These are phyloP conservation scores for Perca schrenkii DNA, from an alignment of 2,113 vertebrate species.

Conservation along the genomic window DNA sequence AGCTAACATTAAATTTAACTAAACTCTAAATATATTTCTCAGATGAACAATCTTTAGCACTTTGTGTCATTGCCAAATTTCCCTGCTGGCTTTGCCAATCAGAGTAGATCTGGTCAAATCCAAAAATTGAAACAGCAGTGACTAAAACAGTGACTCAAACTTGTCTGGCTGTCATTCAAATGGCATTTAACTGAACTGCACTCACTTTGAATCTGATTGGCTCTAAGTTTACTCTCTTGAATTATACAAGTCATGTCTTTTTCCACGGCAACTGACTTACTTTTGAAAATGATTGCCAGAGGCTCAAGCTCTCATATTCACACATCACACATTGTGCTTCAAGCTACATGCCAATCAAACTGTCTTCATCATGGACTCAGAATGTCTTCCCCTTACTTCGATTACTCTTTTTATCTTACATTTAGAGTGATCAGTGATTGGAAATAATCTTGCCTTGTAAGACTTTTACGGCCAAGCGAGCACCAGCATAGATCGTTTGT, in stretches of 20 bases:
- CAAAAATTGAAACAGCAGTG: conserved; percentile 11
- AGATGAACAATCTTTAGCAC: conserved; percentile 14
- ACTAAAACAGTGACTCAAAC: conserved; percentile 16
- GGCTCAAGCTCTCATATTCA: conserved; percentile 33
- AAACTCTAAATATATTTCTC: neutral
- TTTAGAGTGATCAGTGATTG: conserved; percentile 24
- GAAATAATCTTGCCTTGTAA: conserved; percentile 44
- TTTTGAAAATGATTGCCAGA: conserved; percentile 12
- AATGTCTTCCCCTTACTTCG: conserved; percentile 2
- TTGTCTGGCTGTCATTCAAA: conserved; percentile 5
- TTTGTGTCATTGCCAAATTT: conserved; percentile 1
- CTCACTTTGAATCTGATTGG: conserved; percentile 44
- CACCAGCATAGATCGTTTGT: conserved; percentile 16
- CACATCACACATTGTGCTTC: conserved; percentile 31
- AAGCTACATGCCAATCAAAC: conserved; percentile 49
- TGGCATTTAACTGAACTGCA: conserved; percentile 52
- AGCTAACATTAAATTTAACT: neutral
- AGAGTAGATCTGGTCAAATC: conserved; percentile 40
- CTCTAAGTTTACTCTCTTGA: conserved; percentile 39
- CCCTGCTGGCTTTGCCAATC: conserved; percentile 22
- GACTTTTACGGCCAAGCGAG: conserved; percentile 31
- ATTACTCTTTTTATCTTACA: conserved; percentile 7
- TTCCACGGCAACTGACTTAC: neutral
- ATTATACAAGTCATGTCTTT: conserved; percentile 22
- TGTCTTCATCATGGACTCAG: neutral